Percentiles rank a stretch among this genome's conserved stretches.
phyloP scores from a whole-genome alignment of 2,113 vertebrate species.

The Taxidea taxus region DNA sequence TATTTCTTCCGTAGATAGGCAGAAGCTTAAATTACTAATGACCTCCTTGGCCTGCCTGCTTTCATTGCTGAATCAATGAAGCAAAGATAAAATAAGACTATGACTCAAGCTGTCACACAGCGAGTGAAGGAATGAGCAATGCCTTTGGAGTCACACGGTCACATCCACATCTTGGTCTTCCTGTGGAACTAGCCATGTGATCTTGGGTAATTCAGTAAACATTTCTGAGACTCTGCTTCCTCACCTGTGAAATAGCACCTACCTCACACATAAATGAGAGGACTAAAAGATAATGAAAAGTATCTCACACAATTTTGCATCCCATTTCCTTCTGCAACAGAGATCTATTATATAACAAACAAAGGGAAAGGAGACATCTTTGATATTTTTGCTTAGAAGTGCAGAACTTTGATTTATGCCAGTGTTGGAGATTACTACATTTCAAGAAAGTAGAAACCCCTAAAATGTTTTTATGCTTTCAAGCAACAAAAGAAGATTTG shows the following conservation, averaged over 20 bases:
- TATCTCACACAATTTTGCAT: background rate
- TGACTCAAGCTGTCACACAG: constrained; percentile 50
- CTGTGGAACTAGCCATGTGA: background rate
- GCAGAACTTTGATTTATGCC: background rate
- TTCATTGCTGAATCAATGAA: constrained; percentile 55
- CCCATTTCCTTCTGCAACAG: background rate
- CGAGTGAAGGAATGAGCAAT: background rate
- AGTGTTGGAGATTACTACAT: background rate
- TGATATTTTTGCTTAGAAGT: background rate
- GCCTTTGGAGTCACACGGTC: background rate
- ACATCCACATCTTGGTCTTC: background rate
- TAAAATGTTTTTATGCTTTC: background rate
- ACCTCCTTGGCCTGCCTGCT: constrained; percentile 42
- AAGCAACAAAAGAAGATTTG: background rate
- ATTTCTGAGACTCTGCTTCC: background rate
- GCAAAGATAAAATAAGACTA: constrained; percentile 64
- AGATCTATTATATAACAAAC: background rate
- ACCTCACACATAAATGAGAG: background rate
- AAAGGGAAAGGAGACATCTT: background rate
- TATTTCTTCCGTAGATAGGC: constrained; percentile 6
- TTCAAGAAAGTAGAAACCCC: background rate
- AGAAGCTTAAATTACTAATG: constrained; percentile 70
- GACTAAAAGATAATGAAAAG: background rate
- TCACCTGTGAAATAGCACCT: constrained; percentile 43
- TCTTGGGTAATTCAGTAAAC: background rate